Evolutionary conservation across 2,113 vertebrate species (phyloP), one percentile per base, ranked within the genome.

Genomic region (Artemisiospiza belli): DNA sequence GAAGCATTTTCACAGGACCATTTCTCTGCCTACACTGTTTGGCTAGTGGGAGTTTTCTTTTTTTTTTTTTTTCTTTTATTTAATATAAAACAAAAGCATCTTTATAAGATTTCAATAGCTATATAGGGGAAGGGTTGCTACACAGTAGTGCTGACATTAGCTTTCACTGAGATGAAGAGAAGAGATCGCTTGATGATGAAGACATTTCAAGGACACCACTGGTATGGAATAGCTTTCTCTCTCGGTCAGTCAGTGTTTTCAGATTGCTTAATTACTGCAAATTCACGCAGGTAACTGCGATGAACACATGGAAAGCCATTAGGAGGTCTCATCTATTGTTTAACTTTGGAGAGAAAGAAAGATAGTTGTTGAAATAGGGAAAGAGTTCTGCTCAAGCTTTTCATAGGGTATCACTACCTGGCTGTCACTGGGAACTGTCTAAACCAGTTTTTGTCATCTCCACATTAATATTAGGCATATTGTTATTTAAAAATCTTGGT

Each of bases 191-290:
- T 92, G 84, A 94, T 90, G 97, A 96, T 96, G 97, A 98, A 98
- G 98, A 98, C 96, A 59, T 98, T 98, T 98, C 98, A 99, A 98
- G 98, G 98, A 97, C 98, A 96, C 92, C 80, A 72, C 66, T 28
- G 58, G 55, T 87, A 95, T 24, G 44, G 72, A 95, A 79, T 85
- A 84, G 93, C 84, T 94, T 97, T 96, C 69, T 95, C 87, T 96
- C 80, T 74, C 75, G 92, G 83, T 97, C 91, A 93, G 87, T 90
- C 83, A 79, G 72, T 87, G 74, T 78, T 96, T 96, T 97, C 94
- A 96, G 92, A 96, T 96, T 96, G 92, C 93, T 97, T 97, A 98
- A 97, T 98, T 97, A 97, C 91, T 95, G 91, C 84, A 93, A 89
- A 91, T 95, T 94, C 95, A 94, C 5, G 1, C 94, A 96, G 90